phyloP scores from a whole-genome alignment of 2,888 invertebrate genomes.

The Cheilosia scutellata region DNA sequence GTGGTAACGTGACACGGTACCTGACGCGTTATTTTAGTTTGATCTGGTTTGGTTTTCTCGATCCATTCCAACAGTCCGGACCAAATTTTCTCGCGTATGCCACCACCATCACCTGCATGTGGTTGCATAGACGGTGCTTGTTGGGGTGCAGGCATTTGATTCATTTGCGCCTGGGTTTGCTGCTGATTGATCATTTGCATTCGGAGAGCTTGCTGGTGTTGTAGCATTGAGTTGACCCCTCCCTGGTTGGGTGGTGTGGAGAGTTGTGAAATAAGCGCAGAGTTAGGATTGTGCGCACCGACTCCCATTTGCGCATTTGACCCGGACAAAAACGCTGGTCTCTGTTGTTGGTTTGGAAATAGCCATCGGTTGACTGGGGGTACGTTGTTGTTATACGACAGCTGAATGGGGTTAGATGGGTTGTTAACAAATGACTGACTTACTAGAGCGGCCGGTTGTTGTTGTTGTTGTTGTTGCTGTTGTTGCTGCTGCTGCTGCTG shows the following conservation, averaged over 20 bases:
- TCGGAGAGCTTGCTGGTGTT: constrained; percentile 80
- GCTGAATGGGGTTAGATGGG: constrained; percentile 80
- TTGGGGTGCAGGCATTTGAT: constrained; percentile 77
- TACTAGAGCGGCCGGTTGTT: constrained; percentile 29
- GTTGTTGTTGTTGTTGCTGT: constrained; percentile 76
- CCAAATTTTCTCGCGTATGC: constrained; percentile 86
- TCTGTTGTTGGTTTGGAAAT: constrained; percentile 76
- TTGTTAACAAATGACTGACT: constrained; percentile 81
- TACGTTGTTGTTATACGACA: constrained; percentile 81
- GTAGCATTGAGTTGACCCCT: constrained; percentile 80
- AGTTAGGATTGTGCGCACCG: constrained; percentile 83
- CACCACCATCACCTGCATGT: constrained; percentile 73
- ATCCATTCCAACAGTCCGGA: constrained; percentile 96
- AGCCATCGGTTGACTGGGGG: constrained; percentile 76
- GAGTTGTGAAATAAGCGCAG: constrained; percentile 87
- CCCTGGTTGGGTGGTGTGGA: constrained; percentile 86
- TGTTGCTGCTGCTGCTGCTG: constrained; percentile 77
- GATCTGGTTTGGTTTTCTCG: constrained; percentile 94
- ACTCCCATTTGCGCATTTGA: constrained; percentile 45
- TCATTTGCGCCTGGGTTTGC: constrained; percentile 81
- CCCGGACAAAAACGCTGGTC: constrained; percentile 63
- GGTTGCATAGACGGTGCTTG: constrained; percentile 77
- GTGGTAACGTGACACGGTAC: constrained; percentile 91
- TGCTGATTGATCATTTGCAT: constrained; percentile 83
- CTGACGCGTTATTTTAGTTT: constrained; percentile 90